Conservation (phyloP, 1,140 invertebrate genomes). For the Drosophila chauvacae region DNA sequence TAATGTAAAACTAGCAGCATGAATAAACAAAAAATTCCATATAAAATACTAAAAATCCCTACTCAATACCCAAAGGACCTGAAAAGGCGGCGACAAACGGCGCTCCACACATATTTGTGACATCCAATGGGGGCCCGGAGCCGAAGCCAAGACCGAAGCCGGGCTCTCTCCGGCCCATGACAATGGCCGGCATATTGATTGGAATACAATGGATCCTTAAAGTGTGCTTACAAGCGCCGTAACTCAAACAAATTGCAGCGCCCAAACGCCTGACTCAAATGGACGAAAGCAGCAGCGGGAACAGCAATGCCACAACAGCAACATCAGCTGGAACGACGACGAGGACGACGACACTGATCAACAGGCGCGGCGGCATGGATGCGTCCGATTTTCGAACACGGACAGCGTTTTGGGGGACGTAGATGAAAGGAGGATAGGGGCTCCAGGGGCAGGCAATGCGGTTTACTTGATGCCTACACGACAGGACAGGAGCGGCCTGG, state of each 20-base stretch:
- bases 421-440: not conserved
- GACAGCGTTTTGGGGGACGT: not conserved
- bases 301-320: constrained; percentile 26
- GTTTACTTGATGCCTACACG: constrained; percentile 78
- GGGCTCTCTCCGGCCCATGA: constrained; percentile 50
- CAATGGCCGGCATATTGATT: constrained; percentile 82
- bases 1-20: too few relatives aligned
- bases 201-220: constrained; percentile 85
- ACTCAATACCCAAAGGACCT: constrained; percentile 36
- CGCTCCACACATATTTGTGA: constrained; percentile 61
- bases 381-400: constrained; percentile 30
- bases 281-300: constrained; percentile 24
- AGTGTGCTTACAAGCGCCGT: constrained; percentile 85
- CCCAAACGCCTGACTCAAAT: constrained; percentile 73
- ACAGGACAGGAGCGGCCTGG: constrained; percentile 70
- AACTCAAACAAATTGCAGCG: constrained; percentile 85
- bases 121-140: constrained; percentile 56
- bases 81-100: constrained; percentile 54
- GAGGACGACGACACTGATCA: constrained; percentile 71
- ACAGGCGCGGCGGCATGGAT: constrained; percentile 70
- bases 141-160: not conserved
- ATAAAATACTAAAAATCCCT: not conserved
- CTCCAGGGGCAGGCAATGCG: constrained; percentile 43
- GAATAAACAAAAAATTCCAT: not conserved
- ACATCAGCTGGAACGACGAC: constrained; percentile 26